Evolutionary conservation across 1,140 invertebrate genomes (phyloP), one percentile per base, ranked within the genome.

Genomic region (Tetramorium alpestre): DNA sequence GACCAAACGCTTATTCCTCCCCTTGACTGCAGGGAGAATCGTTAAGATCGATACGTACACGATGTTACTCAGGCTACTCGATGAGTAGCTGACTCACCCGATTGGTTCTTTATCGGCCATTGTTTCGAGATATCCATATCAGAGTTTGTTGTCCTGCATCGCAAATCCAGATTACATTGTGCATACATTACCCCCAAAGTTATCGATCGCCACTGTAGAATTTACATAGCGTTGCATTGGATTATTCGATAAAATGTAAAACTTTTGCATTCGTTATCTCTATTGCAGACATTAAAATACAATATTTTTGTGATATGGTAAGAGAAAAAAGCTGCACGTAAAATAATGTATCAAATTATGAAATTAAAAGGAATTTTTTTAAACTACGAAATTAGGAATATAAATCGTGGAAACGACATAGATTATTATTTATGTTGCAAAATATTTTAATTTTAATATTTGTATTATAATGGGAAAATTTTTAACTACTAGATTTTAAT

Each of bases 1-100:
- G 78, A 3, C 65, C 51, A 58, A 60, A 65, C 28, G 60, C 76
- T 78, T 22, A 51, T 82, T 60, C 41, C 51, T 82, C 41, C 80
- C 41, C 51, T 58, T 82, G 80, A 82, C 80, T 51, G 51, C 51
- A 16, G 41, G 16, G 38, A 47, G 51, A 41, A 58, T 82, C 41
- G 25, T 33, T 51, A 4, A 58, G 16, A 72, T 73, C 80, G 80
- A 82, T 82, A 73, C 22, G 22, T 22, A 22, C 38, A 3, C 51
- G 78, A 25, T 11, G 18, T 47, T 65, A 44, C 41, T 3, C 22
- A n/a, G 2, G 62, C 13, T 49, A 25, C 56, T 41, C 22, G 38
- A 2, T 16, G 22, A 22, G 22, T 22, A 22, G 22, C 22, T 22
- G 8, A 51, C 7, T 11, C 18, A 60, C 4, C 10, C 16, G 38